Conservation (phyloP, 2,888 invertebrate genomes). For the Ypsolopha sequella region DNA sequence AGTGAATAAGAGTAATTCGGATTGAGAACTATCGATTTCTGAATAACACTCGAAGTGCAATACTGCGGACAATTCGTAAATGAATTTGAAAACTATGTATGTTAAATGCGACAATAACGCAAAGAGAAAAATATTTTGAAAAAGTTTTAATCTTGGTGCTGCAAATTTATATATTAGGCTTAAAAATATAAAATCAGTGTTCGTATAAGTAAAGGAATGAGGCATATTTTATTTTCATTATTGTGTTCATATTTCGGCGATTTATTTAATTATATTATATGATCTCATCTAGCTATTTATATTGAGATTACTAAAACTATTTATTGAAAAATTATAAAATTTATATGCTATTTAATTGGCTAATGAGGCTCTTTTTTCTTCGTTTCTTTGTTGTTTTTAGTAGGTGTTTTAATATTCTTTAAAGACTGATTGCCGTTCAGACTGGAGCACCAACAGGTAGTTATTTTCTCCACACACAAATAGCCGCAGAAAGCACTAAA, state of each 20-base stretch:
- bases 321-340: slow-evolving; percentile 38
- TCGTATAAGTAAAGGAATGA: slow-evolving; percentile 65
- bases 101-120: slow-evolving; percentile 67
- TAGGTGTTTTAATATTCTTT: slow-evolving; percentile 48
- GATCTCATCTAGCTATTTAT: slow-evolving; percentile 70
- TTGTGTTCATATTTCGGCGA: slow-evolving; percentile 67
- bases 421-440: slow-evolving; percentile 56
- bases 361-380: slow-evolving; percentile 58
- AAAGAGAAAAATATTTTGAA: slow-evolving; percentile 66
- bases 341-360: slow-evolving; percentile 66
- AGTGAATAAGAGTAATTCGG: slow-evolving; percentile 1
- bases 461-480: slow-evolving; percentile 16
- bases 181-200: slow-evolving; percentile 63
- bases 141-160: slow-evolving; percentile 62
- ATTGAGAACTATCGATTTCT: not conserved
- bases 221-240: slow-evolving; percentile 59
- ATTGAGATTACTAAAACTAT: slow-evolving; percentile 56
- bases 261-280: slow-evolving; percentile 65
- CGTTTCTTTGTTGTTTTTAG: slow-evolving; percentile 41
- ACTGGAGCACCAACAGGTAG: slow-evolving; percentile 54
- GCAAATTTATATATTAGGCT: slow-evolving; percentile 71
- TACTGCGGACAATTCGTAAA: slow-evolving; percentile 47
- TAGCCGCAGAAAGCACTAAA: slow-evolving; percentile 34
- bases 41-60: slow-evolving; percentile 33
- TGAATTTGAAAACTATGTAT: slow-evolving; percentile 58